Evolutionary conservation across 2,888 invertebrate genomes (phyloP).

Genomic region (Leucoptera coffeella): DNA sequence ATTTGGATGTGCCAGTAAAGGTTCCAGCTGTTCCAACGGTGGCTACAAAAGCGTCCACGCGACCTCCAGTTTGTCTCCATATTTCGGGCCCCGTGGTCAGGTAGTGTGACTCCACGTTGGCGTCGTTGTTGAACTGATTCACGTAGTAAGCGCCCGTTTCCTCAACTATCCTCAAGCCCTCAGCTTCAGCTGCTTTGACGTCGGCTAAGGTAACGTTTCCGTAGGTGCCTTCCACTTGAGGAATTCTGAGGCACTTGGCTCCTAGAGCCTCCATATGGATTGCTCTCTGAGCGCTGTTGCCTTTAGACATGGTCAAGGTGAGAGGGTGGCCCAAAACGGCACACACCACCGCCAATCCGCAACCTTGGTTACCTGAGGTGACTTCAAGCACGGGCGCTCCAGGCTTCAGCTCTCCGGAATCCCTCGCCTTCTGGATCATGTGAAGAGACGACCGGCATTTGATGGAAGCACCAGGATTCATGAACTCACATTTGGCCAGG

Average conservation of each 20-base stretch:
- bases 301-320: conserved; percentile 35
- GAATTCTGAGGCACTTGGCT: conserved; percentile 29
- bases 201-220: conserved; percentile 36
- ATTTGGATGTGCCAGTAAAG: conserved; percentile 28
- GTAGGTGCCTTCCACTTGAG: conserved; percentile 38
- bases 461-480: conserved; percentile 41
- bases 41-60: conserved; percentile 31
- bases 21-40: conserved; percentile 39
- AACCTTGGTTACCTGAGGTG: conserved; percentile 41
- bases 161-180: conserved; percentile 20
- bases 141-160: conserved; percentile 30
- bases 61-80: conserved; percentile 37
- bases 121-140: conserved; percentile 30
- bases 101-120: conserved; percentile 28
- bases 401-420: conserved; percentile 22
- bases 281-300: conserved; percentile 36
- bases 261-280: conserved; percentile 43
- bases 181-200: conserved; percentile 26
- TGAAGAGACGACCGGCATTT: conserved; percentile 34
- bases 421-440: conserved; percentile 25
- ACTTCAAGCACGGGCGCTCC: conserved; percentile 29
- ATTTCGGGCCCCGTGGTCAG: conserved; percentile 39
- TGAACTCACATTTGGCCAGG: conserved; percentile 40
- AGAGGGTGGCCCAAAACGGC: conserved; percentile 34
- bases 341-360: conserved; percentile 38